phyloP scores from a whole-genome alignment of 2,113 vertebrate species.

The Myiopsitta monachus region DNA sequence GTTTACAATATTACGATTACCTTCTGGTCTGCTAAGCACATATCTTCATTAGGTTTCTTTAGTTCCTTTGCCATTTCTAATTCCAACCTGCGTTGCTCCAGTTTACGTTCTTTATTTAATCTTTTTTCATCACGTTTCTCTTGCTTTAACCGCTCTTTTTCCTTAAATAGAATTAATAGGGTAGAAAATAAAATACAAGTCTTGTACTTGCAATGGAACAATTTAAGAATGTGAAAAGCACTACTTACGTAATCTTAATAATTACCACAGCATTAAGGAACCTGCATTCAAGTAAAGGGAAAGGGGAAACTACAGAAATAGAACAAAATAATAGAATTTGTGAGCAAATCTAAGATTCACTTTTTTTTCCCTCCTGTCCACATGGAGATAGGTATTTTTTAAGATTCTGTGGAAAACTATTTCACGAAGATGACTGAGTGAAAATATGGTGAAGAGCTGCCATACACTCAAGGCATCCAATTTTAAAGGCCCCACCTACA shows the following conservation, averaged over 20 bases:
- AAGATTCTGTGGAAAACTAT: not conserved
- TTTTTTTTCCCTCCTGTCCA: not conserved
- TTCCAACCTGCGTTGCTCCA: conserved; percentile 88
- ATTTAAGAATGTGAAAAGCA: conserved; percentile 17
- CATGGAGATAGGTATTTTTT: rapidly evolving
- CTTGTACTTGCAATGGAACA: conserved; percentile 2
- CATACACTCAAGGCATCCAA: not conserved
- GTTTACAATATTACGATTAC: conserved; percentile 67
- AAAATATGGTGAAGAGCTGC: not conserved
- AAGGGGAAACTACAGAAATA: not conserved
- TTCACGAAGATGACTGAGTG: not conserved
- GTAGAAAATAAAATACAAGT: conserved; percentile 26
- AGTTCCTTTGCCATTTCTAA: conserved; percentile 93
- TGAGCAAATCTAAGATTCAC: not conserved
- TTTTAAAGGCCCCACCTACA: not conserved
- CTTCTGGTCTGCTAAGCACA: conserved; percentile 95
- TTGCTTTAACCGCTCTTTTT: conserved; percentile 90
- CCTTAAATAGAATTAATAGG: conserved; percentile 72
- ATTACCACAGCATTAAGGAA: not conserved
- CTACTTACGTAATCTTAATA: not conserved
- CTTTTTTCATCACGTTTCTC: conserved; percentile 94
- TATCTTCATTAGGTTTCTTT: conserved; percentile 95
- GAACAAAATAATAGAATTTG: not conserved
- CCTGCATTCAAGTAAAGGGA: not conserved
- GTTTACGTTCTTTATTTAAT: conserved; percentile 91